Conservation (phyloP, 2,888 invertebrate species). For the Leptopilina syphax region DNA sequence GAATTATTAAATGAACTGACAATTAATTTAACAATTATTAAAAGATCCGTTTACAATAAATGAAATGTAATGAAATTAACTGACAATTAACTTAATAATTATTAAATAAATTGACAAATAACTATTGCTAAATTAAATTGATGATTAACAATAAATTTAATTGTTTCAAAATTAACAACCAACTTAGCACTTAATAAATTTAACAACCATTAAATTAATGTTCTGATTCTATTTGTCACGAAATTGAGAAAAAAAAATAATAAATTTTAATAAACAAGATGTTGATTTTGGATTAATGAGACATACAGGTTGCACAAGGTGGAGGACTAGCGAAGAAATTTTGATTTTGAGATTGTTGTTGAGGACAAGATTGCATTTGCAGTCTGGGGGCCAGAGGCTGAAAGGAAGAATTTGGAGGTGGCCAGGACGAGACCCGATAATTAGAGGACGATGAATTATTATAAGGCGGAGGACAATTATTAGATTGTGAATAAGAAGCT, state of each 20-base stretch:
- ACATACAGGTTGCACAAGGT: background rate
- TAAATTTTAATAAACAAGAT: background rate
- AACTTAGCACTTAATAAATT: too few relatives aligned
- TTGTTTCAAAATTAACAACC: too few relatives aligned
- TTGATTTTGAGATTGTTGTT: conserved; percentile 60
- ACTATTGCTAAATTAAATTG: too few relatives aligned
- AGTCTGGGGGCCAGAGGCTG: conserved; percentile 17
- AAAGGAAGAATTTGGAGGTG: conserved; percentile 40
- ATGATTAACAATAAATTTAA: too few relatives aligned
- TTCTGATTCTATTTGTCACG: too few relatives aligned
- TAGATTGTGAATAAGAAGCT: conserved; percentile 33
- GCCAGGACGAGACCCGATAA: conserved; percentile 33
- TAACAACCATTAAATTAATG: background rate
- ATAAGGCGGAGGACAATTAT: background rate
- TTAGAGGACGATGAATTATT: conserved; percentile 7
- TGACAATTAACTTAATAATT: too few relatives aligned
- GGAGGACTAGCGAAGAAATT: conserved; percentile 33
- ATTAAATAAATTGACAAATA: too few relatives aligned
- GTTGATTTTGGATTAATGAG: background rate
- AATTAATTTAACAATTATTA: too few relatives aligned
- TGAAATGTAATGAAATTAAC: too few relatives aligned
- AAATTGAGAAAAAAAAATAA: background rate
- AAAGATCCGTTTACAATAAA: too few relatives aligned
- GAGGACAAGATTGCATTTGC: conserved; percentile 65
- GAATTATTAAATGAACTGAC: too few relatives aligned